These are phyloP conservation scores for Silurus asotus DNA, from an alignment of 2,113 vertebrate species.

Conservation along the genomic window DNA sequence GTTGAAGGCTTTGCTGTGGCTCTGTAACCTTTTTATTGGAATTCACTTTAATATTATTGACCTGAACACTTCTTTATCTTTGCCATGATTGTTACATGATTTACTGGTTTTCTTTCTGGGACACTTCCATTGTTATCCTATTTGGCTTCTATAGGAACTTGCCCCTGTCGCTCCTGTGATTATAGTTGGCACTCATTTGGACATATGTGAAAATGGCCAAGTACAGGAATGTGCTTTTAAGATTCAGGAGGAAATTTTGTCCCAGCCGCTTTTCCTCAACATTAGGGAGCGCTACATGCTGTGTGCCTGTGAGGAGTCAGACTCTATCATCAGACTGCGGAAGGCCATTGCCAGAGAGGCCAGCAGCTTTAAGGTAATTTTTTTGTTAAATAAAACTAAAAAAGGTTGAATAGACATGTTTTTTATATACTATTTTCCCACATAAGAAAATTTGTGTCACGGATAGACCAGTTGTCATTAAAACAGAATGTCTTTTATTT, in stretches of 20 bases:
- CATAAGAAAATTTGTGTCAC: background rate
- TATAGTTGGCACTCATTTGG: slow-evolving; percentile 90
- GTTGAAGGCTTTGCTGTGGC: background rate
- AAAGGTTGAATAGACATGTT: background rate
- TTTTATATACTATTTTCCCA: background rate
- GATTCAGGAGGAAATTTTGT: slow-evolving; percentile 83
- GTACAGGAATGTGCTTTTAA: slow-evolving; percentile 80
- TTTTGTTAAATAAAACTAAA: background rate
- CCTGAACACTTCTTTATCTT: no score
- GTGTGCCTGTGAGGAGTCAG: slow-evolving; percentile 82
- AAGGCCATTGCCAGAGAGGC: slow-evolving; percentile 85
- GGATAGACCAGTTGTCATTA: no score
- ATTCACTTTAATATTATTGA: no score
- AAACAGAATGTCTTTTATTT: no score
- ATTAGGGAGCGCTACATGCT: slow-evolving; percentile 86
- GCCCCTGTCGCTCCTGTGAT: slow-evolving; percentile 90
- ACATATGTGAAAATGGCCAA: slow-evolving; percentile 81
- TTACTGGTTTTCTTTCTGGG: background rate
- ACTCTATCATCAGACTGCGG: slow-evolving; percentile 82
- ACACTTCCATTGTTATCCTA: background rate
- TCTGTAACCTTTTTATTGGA: background rate
- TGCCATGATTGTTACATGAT: background rate
- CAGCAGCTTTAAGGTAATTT: slow-evolving; percentile 83
- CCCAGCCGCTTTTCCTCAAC: slow-evolving; percentile 83
- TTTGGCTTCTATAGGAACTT: slow-evolving; percentile 73